Evolutionary conservation across 64 coral and sea anemone genomes (phyloP).

Genomic region (Hydrozoanthus tunicans): DNA sequence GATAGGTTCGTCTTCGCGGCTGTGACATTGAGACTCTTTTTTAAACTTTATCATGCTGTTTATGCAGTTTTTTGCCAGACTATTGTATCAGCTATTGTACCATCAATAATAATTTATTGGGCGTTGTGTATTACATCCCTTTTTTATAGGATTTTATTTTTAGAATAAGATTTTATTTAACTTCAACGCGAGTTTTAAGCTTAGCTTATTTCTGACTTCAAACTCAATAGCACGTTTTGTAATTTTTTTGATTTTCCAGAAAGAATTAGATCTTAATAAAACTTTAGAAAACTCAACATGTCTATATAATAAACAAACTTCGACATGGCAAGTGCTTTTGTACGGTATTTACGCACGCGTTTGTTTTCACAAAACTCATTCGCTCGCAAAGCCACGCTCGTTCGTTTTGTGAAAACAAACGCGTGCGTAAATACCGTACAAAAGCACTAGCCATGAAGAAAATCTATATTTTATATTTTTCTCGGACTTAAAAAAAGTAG

Average conservation of each 20-base stretch:
- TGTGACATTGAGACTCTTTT: conserved; percentile 43
- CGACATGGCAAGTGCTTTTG: no score
- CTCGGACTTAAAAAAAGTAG: no score
- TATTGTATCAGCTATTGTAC: conserved; percentile 58
- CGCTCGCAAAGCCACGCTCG: no score
- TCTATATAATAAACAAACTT: no score
- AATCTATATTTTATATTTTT: no score
- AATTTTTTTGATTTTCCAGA: conserved; percentile 13
- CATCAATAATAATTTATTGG: conserved; percentile 57
- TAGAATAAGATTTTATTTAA: not conserved
- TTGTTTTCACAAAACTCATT: no score
- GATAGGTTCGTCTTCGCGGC: conserved; percentile 43
- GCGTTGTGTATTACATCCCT: not conserved
- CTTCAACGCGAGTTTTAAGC: not conserved
- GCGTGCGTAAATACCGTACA: no score
- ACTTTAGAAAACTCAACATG: no score
- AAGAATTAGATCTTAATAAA: not conserved
- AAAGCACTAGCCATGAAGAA: no score
- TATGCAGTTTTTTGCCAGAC: conserved; percentile 48
- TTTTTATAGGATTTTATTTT: conserved; percentile 20
- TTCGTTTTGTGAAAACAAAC: no score
- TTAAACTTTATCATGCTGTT: conserved; percentile 44
- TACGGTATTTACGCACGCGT: no score
- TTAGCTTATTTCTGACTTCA: not conserved
- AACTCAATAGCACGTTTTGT: conserved; percentile 1